These are phyloP conservation scores for Panagrolaimus sp. DNA, from an alignment of 1,140 invertebrate genomes.

Conservation along the genomic window DNA sequence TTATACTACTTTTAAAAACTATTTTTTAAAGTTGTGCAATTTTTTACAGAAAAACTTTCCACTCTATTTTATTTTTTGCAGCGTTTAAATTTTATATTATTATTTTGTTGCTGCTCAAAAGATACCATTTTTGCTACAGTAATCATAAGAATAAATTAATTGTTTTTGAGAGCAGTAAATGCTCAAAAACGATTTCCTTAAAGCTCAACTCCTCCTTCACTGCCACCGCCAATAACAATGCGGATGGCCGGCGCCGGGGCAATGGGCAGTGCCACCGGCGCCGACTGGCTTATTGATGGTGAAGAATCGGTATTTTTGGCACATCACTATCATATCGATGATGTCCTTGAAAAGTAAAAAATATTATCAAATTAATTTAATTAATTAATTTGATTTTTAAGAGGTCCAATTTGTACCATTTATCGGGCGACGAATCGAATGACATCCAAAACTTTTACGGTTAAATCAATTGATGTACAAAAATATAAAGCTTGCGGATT, in stretches of 20 bases:
- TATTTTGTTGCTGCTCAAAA: no score
- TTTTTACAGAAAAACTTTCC: no score
- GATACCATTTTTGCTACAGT: no score
- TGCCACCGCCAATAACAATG: slow-evolving; percentile 3
- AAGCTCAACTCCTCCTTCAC: not conserved
- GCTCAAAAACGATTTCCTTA: no score
- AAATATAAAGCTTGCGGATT: slow-evolving; percentile 47
- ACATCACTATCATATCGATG: slow-evolving; percentile 53
- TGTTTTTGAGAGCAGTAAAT: no score
- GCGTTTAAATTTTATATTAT: no score
- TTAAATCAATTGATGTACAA: slow-evolving; percentile 93
- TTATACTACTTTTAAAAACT: no score
- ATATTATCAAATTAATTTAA: slow-evolving; percentile 12
- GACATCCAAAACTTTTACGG: slow-evolving; percentile 88
- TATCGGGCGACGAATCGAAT: slow-evolving; percentile 88
- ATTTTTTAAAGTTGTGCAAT: no score
- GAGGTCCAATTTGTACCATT: slow-evolving; percentile 93
- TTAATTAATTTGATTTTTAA: slow-evolving; percentile 60
- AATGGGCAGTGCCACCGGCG: not conserved
- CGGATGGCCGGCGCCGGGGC: slow-evolving; percentile 3
- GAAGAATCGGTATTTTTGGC: slow-evolving; percentile 53
- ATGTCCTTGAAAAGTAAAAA: slow-evolving; percentile 54
- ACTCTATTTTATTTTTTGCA: no score
- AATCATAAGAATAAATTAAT: no score
- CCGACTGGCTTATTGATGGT: slow-evolving; percentile 40